Conservation (phyloP, 2,797 vertebrate genomes). For the Vultur gryphus region DNA sequence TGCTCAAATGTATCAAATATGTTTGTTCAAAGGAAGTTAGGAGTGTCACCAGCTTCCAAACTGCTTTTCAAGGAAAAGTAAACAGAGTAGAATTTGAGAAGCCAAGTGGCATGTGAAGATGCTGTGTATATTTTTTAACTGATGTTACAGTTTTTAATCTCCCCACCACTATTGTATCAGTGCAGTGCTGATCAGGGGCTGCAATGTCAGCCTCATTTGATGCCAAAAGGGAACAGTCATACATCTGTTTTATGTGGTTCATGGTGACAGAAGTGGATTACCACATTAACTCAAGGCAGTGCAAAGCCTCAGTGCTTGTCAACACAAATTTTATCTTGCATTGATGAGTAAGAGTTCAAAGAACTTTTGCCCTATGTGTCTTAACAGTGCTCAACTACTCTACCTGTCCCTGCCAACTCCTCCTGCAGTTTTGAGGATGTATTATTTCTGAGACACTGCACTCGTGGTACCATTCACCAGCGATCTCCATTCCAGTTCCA, state of each 20-base stretch:
- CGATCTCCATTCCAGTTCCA: background rate
- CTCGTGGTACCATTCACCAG: background rate
- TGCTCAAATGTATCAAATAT: background rate
- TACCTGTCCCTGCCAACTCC: background rate
- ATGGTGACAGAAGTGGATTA: background rate
- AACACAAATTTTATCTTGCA: background rate
- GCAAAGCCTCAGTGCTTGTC: background rate
- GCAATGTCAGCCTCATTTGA: accelerated
- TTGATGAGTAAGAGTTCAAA: background rate
- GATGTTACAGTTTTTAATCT: accelerated
- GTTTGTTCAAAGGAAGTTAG: background rate
- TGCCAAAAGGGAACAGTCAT: background rate
- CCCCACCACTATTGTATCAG: accelerated
- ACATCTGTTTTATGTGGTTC: background rate
- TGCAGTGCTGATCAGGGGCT: background rate
- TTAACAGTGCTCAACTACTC: background rate
- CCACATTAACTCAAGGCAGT: background rate
- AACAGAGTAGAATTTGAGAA: background rate
- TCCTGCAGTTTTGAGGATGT: background rate
- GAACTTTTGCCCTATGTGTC: background rate
- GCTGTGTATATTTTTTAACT: background rate
- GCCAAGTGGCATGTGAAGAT: background rate
- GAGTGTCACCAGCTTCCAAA: background rate
- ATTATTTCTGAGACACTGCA: background rate
- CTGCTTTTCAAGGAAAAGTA: background rate